These are phyloP conservation scores for Crotalus horridus DNA, from an alignment of 2,113 vertebrate genomes.

Conservation along the genomic window DNA sequence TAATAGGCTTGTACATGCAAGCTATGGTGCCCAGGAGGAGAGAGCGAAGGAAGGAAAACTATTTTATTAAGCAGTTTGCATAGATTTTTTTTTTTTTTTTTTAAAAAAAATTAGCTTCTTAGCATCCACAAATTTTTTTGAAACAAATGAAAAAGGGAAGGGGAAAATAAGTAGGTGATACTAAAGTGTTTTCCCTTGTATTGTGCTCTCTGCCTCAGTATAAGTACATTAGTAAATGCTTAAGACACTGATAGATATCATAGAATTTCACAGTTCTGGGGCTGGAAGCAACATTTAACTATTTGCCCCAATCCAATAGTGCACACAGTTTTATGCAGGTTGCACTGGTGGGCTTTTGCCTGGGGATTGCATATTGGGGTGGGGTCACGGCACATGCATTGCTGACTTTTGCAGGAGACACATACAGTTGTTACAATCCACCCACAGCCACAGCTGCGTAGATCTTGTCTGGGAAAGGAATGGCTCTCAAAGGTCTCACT, in stretches of 20 bases:
- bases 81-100: neutral
- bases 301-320: neutral
- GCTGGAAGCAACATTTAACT: neutral
- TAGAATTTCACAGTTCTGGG: neutral
- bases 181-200: neutral
- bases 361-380: neutral
- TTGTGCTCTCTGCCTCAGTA: neutral
- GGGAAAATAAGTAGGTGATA: neutral
- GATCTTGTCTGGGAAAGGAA: neutral
- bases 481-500: too few relatives aligned
- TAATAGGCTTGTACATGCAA: neutral
- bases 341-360: neutral
- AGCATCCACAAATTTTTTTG: neutral
- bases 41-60: neutral
- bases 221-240: neutral
- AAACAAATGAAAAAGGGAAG: neutral
- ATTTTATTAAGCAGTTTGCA: slow-evolving; percentile 3
- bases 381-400: neutral
- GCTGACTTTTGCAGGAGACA: neutral
- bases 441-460: neutral
- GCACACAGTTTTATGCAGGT: neutral
- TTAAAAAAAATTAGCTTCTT: neutral
- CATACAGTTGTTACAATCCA: neutral
- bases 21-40: neutral
- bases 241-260: neutral